Conservation (phyloP, 2,888 invertebrate genomes). For the Homarus gammarus region DNA sequence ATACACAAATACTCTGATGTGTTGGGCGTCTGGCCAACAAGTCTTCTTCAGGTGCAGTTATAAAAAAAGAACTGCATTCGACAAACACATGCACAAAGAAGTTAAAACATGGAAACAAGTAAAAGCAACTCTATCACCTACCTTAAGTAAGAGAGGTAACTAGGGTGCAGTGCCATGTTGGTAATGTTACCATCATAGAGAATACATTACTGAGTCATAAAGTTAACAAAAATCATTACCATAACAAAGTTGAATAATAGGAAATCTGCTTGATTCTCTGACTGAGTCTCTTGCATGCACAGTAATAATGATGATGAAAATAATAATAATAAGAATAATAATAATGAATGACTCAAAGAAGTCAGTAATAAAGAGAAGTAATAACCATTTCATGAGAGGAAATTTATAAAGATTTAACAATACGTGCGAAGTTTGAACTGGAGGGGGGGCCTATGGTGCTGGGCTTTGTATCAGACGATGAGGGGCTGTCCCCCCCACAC, state of each 20-base stretch:
- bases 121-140: constrained; percentile 39
- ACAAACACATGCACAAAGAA: constrained; percentile 43
- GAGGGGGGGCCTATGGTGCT: constrained; percentile 5
- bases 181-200: background rate
- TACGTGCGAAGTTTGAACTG: constrained; percentile 30
- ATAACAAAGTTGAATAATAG: constrained; percentile 5
- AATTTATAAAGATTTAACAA: constrained; percentile 26
- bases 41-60: constrained; percentile 11
- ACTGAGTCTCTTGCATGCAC: constrained; percentile 16
- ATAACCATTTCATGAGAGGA: constrained; percentile 27
- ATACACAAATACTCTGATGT: background rate
- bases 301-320: constrained; percentile 21
- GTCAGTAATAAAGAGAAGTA: constrained; percentile 11
- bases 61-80: constrained; percentile 33
- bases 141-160: constrained; percentile 8
- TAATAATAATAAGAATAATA: background rate
- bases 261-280: background rate
- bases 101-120: constrained; percentile 29
- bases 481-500: background rate
- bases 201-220: background rate
- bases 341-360: constrained; percentile 28
- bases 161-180: constrained; percentile 15
- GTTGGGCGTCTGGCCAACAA: background rate
- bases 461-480: constrained; percentile 10
- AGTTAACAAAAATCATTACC: background rate